These are phyloP conservation scores for Kryptolebias ocellatus DNA, from an alignment of 2,797 vertebrate genomes.

Conservation along the genomic window DNA sequence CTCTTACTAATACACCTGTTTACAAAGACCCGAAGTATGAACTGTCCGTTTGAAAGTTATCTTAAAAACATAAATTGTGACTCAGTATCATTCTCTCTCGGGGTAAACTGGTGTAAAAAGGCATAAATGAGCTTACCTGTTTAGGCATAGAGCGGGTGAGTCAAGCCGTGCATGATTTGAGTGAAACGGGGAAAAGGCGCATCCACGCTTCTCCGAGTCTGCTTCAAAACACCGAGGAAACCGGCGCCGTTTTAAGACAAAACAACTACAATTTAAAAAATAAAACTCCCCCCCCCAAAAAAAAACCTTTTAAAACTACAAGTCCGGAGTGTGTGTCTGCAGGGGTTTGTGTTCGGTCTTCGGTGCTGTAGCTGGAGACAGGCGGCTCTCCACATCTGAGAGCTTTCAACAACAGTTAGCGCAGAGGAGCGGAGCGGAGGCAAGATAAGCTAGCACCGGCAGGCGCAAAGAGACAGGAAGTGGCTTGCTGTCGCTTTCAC, in stretches of 20 bases:
- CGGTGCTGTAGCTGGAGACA: constrained; percentile 15
- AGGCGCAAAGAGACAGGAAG: constrained; percentile 16
- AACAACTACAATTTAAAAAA: neutral
- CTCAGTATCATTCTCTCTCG: no score
- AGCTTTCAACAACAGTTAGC: neutral
- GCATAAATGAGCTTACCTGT: constrained; percentile 46
- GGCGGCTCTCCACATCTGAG: constrained; percentile 16
- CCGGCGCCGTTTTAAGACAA: neutral
- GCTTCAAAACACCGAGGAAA: constrained; percentile 1
- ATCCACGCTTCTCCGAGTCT: constrained; percentile 46
- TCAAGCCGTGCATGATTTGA: constrained; percentile 41
- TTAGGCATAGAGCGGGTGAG: constrained; percentile 6
- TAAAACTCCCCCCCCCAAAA: neutral
- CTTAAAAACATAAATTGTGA: no score
- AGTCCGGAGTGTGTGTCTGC: neutral
- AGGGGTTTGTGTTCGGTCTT: constrained; percentile 2
- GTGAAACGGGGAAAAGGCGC: constrained; percentile 21
- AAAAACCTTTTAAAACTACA: neutral
- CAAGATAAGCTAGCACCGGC: neutral
- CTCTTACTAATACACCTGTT: neutral
- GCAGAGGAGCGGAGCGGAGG: neutral
- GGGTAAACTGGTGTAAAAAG: neutral
- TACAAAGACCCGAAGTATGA: neutral
- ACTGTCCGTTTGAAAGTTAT: neutral
- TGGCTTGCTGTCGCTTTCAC: neutral